Conservation (phyloP, 2,888 invertebrate species). For the Nemotelus nigrinus region DNA sequence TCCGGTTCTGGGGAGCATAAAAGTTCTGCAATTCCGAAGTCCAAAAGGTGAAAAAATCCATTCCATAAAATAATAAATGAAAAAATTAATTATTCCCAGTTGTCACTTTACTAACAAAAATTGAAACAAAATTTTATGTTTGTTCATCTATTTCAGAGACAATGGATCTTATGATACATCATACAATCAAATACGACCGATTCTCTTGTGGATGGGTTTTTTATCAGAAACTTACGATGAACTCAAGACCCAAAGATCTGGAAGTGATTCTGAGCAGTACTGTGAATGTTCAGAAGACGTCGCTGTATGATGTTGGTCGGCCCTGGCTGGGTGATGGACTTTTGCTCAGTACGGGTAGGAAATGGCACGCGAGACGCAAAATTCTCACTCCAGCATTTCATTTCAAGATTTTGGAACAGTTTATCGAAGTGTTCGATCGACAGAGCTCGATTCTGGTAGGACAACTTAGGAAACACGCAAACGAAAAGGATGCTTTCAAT, state of each 20-base stretch:
- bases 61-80: too few relatives aligned
- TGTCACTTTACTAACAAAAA: background rate
- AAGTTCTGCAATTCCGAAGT: too few relatives aligned
- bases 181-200: background rate
- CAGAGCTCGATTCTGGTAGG: constrained; percentile 70
- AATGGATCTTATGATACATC: background rate
- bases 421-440: constrained; percentile 75
- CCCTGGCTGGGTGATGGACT: constrained; percentile 52
- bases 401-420: constrained; percentile 79
- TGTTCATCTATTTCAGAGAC: background rate
- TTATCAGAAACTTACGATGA: background rate
- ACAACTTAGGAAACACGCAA: background rate
- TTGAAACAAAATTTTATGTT: background rate
- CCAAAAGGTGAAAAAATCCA: too few relatives aligned
- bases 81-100: too few relatives aligned
- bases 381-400: constrained; percentile 83
- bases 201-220: constrained; percentile 14
- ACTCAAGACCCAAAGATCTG: constrained; percentile 51
- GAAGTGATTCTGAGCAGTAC: constrained; percentile 48
- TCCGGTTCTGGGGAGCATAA: too few relatives aligned
- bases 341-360: constrained; percentile 56
- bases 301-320: constrained; percentile 52
- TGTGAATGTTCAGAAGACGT: constrained; percentile 51
- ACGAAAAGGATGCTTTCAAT: constrained; percentile 9
- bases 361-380: constrained; percentile 76